These are phyloP conservation scores for Aldabrachelys gigantea DNA, from an alignment of 2,113 vertebrate species.

Conservation along the genomic window DNA sequence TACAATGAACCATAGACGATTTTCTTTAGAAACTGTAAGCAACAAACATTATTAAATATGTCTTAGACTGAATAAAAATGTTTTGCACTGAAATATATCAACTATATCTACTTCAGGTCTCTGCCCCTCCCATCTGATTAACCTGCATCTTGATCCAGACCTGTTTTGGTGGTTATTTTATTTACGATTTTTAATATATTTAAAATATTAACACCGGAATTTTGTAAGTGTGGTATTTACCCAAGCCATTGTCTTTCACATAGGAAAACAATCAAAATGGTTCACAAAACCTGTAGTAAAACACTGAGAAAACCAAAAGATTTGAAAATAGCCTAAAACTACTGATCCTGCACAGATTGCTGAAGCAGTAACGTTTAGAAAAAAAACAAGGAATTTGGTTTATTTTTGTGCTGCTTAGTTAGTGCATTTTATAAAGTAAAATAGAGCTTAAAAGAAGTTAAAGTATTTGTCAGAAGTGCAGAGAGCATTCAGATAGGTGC, in stretches of 20 bases:
- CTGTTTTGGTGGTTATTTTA: background rate
- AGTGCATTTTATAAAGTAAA: background rate
- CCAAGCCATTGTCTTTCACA: background rate
- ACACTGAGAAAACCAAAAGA: background rate
- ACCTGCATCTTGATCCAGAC: background rate
- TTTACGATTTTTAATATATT: background rate
- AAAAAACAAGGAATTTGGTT: background rate
- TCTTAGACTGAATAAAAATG: background rate
- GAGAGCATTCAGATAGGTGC: background rate
- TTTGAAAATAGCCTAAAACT: background rate
- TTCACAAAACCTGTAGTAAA: background rate
- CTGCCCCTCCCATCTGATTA: background rate
- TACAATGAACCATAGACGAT: fast-evolving
- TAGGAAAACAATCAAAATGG: background rate
- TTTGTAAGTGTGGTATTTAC: background rate
- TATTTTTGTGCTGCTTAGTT: background rate
- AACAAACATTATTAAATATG: background rate
- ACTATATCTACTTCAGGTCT: background rate
- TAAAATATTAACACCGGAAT: background rate
- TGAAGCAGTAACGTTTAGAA: background rate
- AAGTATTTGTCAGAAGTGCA: background rate
- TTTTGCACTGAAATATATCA: background rate
- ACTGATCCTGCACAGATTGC: background rate
- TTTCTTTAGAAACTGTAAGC: background rate
- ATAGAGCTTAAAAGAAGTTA: background rate